Conservation (phyloP, 2,797 vertebrate genomes). For the Lophius americanus region DNA sequence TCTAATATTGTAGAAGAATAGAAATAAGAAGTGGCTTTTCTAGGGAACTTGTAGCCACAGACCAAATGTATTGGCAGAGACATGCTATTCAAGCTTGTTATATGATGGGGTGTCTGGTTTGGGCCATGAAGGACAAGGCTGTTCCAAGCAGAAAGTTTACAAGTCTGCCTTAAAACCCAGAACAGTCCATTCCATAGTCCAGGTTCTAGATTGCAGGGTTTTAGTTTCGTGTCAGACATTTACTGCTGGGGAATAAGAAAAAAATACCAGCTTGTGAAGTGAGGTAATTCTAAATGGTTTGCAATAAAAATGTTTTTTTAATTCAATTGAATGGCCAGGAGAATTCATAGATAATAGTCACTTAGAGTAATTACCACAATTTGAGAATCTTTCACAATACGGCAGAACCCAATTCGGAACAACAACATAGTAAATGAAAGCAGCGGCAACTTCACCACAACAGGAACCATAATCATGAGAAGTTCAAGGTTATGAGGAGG, state of each 20-base stretch:
- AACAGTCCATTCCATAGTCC: background rate
- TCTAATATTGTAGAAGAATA: too few relatives aligned
- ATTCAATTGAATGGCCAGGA: too few relatives aligned
- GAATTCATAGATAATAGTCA: too few relatives aligned
- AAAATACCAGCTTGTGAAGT: background rate
- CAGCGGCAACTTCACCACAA: too few relatives aligned
- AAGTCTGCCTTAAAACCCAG: background rate
- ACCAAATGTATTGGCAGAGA: background rate
- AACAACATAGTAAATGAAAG: too few relatives aligned
- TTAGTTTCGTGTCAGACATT: background rate
- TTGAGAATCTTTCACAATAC: too few relatives aligned
- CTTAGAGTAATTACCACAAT: too few relatives aligned
- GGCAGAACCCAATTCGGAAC: too few relatives aligned
- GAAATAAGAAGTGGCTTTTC: background rate
- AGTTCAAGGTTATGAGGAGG: too few relatives aligned
- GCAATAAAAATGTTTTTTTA: too few relatives aligned
- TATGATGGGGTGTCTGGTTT: conserved; percentile 10
- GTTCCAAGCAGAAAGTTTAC: conserved; percentile 8
- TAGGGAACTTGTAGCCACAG: background rate
- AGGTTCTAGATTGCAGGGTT: background rate
- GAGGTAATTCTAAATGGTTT: background rate
- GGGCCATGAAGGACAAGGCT: background rate
- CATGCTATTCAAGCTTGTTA: background rate
- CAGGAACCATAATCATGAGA: too few relatives aligned
- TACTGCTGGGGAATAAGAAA: background rate